Conservation (phyloP, 2,797 vertebrate genomes). For the Cossypha caffra region DNA sequence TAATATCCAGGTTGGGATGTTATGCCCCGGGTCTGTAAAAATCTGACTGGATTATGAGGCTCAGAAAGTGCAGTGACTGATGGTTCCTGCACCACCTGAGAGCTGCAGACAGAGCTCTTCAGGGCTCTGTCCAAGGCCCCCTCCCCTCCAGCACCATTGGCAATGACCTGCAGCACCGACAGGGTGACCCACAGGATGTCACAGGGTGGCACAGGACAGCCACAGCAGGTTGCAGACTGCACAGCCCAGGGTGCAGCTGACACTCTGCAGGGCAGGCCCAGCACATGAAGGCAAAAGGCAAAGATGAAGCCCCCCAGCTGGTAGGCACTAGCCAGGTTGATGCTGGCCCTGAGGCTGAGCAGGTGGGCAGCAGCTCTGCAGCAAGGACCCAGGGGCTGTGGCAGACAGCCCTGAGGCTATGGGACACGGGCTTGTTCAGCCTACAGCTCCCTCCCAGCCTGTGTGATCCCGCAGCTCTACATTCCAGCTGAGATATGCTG, state of each 20-base stretch:
- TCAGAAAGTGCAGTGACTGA: neutral
- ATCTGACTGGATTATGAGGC: neutral
- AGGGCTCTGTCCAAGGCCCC: neutral
- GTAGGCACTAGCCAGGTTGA: neutral
- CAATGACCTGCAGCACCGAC: neutral
- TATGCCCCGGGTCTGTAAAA: neutral
- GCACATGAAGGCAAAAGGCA: fast-evolving
- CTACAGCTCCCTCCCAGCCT: neutral
- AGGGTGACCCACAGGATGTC: too few relatives aligned
- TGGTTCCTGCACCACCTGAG: neutral
- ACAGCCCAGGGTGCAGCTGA: neutral
- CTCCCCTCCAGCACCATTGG: neutral
- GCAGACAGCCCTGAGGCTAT: neutral
- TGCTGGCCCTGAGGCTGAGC: neutral
- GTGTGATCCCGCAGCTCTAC: neutral
- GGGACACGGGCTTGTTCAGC: neutral
- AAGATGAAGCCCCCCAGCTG: neutral
- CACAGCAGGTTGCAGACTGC: neutral
- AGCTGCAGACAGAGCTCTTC: neutral
- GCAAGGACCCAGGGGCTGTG: neutral
- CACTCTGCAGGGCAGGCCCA: too few relatives aligned
- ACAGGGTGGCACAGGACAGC: too few relatives aligned
- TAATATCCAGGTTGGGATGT: neutral
- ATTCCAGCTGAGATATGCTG: neutral
- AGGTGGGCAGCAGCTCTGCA: neutral